Conservation (phyloP, 1,140 invertebrate species). For the Cyphomyrmex costatus region DNA sequence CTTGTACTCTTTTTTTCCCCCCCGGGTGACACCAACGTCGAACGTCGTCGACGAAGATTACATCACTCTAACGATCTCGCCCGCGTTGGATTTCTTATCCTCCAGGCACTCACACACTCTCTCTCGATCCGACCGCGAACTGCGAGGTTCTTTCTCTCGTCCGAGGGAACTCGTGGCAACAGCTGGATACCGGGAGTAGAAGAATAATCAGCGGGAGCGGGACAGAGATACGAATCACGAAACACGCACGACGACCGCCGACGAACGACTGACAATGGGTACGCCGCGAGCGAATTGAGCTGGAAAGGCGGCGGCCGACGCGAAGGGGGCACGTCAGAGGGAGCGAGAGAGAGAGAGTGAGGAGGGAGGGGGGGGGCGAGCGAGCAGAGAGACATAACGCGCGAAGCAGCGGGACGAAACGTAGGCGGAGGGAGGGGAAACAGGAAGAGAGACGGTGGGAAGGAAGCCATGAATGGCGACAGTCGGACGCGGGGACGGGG, state of each 20-base stretch:
- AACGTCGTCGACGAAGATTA: not conserved
- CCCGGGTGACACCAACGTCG: not conserved
- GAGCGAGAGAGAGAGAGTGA: slow-evolving; percentile 38
- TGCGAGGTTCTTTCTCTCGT: not conserved
- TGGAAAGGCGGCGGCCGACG: slow-evolving; percentile 34
- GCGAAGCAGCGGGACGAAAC: slow-evolving; percentile 65
- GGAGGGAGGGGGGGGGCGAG: slow-evolving; percentile 42
- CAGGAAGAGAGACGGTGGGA: slow-evolving; percentile 77
- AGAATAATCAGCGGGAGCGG: slow-evolving; percentile 20
- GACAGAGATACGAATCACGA: slow-evolving; percentile 34
- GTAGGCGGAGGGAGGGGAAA: slow-evolving; percentile 73
- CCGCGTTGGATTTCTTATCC: not conserved
- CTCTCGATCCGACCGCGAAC: not conserved
- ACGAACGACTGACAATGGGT: slow-evolving; percentile 78
- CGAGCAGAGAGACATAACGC: slow-evolving; percentile 44
- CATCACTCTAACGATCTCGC: not conserved
- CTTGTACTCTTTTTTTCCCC: not conserved
- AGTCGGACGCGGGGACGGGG: slow-evolving; percentile 60
- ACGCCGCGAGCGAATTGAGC: slow-evolving; percentile 55
- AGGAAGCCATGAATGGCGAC: slow-evolving; percentile 79
- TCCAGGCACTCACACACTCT: not conserved
- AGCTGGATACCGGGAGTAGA: slow-evolving; percentile 31
- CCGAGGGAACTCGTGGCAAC: slow-evolving; percentile 28
- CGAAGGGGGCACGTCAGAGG: slow-evolving; percentile 66
- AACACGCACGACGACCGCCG: slow-evolving; percentile 67